phyloP scores from a whole-genome alignment of 2,797 vertebrate species.

The Myotis daubentonii region DNA sequence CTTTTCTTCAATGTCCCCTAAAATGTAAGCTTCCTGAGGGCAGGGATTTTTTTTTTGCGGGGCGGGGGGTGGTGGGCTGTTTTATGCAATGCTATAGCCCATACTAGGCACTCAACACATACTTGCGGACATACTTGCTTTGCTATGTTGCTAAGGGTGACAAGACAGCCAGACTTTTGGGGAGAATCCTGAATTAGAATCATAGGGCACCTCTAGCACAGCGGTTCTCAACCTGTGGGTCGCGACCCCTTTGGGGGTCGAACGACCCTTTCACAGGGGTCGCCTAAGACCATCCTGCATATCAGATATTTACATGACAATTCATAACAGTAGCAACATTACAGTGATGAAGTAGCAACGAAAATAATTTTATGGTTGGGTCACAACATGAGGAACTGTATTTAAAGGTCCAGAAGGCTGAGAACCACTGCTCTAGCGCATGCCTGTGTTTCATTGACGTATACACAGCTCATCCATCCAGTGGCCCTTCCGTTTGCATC shows the following conservation, averaged over 20 bases:
- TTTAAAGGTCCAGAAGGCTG: too few relatives aligned
- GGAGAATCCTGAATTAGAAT: neutral
- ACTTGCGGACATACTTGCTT: neutral
- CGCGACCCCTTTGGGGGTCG: too few relatives aligned
- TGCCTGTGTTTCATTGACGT: rapidly evolving
- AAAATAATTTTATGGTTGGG: too few relatives aligned
- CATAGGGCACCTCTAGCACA: neutral
- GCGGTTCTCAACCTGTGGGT: too few relatives aligned
- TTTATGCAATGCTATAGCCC: neutral
- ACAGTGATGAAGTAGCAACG: too few relatives aligned
- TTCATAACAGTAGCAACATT: too few relatives aligned
- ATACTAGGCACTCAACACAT: neutral
- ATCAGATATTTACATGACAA: too few relatives aligned
- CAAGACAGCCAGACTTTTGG: neutral
- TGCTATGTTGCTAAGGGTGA: neutral
- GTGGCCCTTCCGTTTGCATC: rapidly evolving
- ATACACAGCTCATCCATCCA: too few relatives aligned
- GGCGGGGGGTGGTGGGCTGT: neutral
- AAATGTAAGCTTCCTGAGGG: neutral
- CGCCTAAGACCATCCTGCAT: too few relatives aligned
- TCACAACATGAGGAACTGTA: too few relatives aligned
- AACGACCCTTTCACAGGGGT: too few relatives aligned
- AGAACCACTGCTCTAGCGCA: too few relatives aligned
- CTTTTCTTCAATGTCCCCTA: neutral
- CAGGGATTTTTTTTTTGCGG: neutral